Percentiles rank a stretch among this genome's conserved stretches.
Conservation (phyloP, 2,113 vertebrate species). For the Erpornis zantholeuca region DNA sequence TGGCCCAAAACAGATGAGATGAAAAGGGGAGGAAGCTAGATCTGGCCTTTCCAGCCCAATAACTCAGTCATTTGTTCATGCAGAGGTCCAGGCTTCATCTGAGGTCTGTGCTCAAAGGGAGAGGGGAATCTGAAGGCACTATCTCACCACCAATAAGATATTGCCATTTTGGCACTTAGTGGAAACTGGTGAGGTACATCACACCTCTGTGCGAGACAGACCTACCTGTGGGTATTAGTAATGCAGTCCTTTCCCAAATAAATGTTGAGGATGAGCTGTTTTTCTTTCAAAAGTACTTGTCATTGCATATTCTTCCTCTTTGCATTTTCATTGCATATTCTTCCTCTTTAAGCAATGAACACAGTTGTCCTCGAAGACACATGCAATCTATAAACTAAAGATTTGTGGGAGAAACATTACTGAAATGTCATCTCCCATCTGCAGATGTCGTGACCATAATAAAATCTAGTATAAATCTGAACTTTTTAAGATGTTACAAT, state of each 20-base stretch:
- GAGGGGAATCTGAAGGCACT: fast-evolving
- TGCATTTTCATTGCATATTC: not conserved
- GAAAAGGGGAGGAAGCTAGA: not conserved
- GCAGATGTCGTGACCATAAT: not conserved
- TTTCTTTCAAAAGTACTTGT: not conserved
- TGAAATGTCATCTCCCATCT: not conserved
- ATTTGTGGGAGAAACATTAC: not conserved
- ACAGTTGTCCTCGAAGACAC: not conserved
- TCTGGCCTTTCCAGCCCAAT: not conserved
- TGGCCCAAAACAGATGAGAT: not conserved
- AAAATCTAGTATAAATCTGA: not conserved
- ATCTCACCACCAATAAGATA: not conserved
- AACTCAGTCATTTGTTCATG: not conserved
- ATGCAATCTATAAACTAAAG: not conserved
- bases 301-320: too few species aligned
- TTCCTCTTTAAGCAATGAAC: not conserved
- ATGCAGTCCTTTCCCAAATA: not conserved
- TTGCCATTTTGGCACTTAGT: not conserved
- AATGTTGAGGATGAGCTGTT: not conserved
- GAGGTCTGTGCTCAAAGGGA: not conserved
- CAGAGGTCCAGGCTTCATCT: not conserved
- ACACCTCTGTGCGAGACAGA: not conserved
- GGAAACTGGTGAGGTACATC: not conserved
- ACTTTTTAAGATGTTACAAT: not conserved
- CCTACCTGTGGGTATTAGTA: not conserved